Base-by-base conservation (phyloP, 1,140 invertebrate species). In the Bombus sylvicola region DNA sequence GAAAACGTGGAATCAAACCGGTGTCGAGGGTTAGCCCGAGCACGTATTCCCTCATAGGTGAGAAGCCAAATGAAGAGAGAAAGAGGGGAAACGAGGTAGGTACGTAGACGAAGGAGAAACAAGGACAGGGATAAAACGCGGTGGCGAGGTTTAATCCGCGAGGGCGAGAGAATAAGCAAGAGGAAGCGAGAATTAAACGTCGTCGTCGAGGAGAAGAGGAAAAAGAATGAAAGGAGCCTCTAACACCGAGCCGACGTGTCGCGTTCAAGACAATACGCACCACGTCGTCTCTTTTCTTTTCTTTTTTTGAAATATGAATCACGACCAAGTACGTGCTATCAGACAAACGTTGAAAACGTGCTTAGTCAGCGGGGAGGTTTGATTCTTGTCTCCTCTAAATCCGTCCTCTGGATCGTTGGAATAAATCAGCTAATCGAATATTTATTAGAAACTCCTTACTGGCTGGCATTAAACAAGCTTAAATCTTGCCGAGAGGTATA, bases 181-280 rank as follows among this genome's bases (percentile, higher is more conserved):
- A 78, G 75, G 64, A 41, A 80, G 28, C 75, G 79, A 82, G 64
- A 85, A 85, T 85, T 79, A 71, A 89, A 89, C 87, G 71, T 53
- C 31, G 57, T 71, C 57, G 62, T 39, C 10, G 66, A 13, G 57
- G 43, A 79, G 39, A 10, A 37, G 18, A 28, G 53, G 53, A n/a
- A 25, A 64, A 78, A 41, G 41, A 34, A 80, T 37, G 25, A 37
- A 69, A 34, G 43, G 34, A 79, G 25, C 41, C 62, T 47, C 59
- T n/a, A n/a, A 39, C 75, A 64, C 57, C 41, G 37, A 34, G 15
- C 64, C 28, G 75, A 39, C 57, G 57, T n/a, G 53, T 39, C 75
- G 57, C 34, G 57, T 31, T 37, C 37, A 59, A 77, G 75, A 77
- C 75, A 77, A 77, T 77, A 57, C 43, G 47, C 47, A 22, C 47